These are phyloP conservation scores for Saturnia pavonia DNA, from an alignment of 2,888 invertebrate species.

Conservation along the genomic window DNA sequence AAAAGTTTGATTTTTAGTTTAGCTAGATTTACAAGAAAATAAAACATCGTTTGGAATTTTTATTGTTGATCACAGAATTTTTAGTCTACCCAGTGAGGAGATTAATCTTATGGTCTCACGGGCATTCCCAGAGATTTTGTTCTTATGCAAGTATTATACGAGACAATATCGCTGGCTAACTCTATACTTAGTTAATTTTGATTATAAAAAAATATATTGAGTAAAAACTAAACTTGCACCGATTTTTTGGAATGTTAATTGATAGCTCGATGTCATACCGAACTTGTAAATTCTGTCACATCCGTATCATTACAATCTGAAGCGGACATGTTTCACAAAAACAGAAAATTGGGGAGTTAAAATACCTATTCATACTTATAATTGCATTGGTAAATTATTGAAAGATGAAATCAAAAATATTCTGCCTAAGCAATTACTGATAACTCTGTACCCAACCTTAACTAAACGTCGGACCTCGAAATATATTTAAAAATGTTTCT, in stretches of 20 bases:
- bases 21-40: not conserved
- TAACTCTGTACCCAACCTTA: slow-evolving; percentile 23
- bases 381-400: not conserved
- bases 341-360: not conserved
- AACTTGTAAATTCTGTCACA: not conserved
- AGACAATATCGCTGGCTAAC: not conserved
- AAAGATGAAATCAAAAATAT: not conserved
- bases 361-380: not conserved
- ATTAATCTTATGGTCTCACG: slow-evolving; percentile 2
- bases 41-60: not conserved
- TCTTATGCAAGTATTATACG: not conserved
- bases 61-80: not conserved
- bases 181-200: not conserved
- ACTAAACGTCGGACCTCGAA: slow-evolving; percentile 50
- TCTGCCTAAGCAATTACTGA: not conserved
- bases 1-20: not conserved
- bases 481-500: slow-evolving; percentile 52
- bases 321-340: not conserved
- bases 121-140: not conserved
- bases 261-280: not conserved
- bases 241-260: no score
- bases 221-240: not conserved
- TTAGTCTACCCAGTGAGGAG: not conserved
- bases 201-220: not conserved
- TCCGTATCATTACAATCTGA: not conserved